Evolutionary conservation across 2,113 vertebrate species (phyloP), one percentile per base, ranked within the genome.

Genomic region (Struthio camelus): DNA sequence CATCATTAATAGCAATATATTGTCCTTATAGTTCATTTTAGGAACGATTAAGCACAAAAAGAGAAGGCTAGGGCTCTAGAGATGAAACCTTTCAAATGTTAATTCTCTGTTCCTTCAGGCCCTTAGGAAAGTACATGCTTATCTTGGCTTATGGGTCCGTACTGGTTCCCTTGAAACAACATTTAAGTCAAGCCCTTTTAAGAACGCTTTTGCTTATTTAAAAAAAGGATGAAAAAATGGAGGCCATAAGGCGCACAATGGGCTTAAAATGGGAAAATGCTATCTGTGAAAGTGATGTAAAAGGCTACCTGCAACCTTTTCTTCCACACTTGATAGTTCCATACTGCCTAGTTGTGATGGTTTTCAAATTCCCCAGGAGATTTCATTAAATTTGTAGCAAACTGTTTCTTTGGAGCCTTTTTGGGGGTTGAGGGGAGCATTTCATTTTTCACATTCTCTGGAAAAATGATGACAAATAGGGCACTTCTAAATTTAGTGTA

Each of bases 401-500:
- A 50, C 3, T 48, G 0, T 87, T 64, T 79, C 11, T 87, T 28
- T 65, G 1, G 27, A 80, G 14, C 11, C 17, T 70, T 65, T 18
- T 69, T 18, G 2, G 1, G 0, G 1, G 10, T 4, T 36, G 59
- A 12, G 59, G 8, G 8, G 44, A 25, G 2, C 3, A 90, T 80
- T 92, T 86, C 66, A 7, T 67, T 18, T 50, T 84, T 62, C 59
- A 69, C 19, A 28, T 88, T 83, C 27, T 73, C 54, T 59, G 16
- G 20, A 85, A 90, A 73, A 70, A 25, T 2, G 0, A 28, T 50
- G n/a, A 88, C 44, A 90, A 93, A 84, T 44, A 14, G 12, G 30
- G n/a, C 8, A 48, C 72, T 87, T 65, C 58, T 61, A 87, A 56
- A 61, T 61, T 61, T 9, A 64, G 5, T 44, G 9, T n/a, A 64